Evolutionary conservation across 2,888 invertebrate genomes (phyloP).

Genomic region (Caenorhabditis sp.): DNA sequence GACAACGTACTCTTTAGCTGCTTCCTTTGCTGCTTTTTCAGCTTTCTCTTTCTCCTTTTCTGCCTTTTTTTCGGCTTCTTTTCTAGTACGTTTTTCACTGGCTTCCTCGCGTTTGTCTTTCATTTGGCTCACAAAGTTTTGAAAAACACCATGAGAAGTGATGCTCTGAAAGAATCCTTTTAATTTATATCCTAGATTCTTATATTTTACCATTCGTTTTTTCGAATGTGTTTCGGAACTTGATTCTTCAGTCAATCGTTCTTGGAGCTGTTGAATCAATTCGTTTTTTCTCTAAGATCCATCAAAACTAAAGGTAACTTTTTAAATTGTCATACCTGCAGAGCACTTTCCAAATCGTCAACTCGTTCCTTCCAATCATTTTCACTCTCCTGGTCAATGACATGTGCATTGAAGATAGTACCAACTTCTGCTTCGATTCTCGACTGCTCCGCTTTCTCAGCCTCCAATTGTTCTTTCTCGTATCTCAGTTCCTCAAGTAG

Average conservation of each 20-base stretch:
- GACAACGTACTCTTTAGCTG: constrained; percentile 67
- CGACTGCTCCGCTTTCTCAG: constrained; percentile 34
- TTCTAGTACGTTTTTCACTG: constrained; percentile 68
- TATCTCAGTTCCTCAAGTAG: constrained; percentile 37
- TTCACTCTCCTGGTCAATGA: constrained; percentile 57
- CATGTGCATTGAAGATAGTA: constrained; percentile 19
- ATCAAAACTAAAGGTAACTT: neutral
- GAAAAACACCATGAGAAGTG: constrained; percentile 72
- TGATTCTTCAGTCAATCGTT: constrained; percentile 63
- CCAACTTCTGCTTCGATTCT: constrained; percentile 52
- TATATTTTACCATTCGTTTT: constrained; percentile 71
- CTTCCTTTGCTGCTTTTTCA: constrained; percentile 71
- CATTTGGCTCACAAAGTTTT: constrained; percentile 75
- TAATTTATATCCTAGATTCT: no score
- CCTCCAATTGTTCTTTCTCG: constrained; percentile 43
- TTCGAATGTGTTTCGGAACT: constrained; percentile 68
- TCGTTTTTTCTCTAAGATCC: constrained; percentile 62
- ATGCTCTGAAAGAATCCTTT: constrained; percentile 72
- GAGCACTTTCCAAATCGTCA: constrained; percentile 69
- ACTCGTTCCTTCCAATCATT: constrained; percentile 58
- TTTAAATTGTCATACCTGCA: constrained; percentile 25
- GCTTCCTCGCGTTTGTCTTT: constrained; percentile 69
- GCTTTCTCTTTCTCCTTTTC: constrained; percentile 67
- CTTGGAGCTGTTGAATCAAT: constrained; percentile 70
- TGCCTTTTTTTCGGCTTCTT: constrained; percentile 72